Conservation (phyloP, 2,888 invertebrate genomes). For the Leptopilina syphax region DNA sequence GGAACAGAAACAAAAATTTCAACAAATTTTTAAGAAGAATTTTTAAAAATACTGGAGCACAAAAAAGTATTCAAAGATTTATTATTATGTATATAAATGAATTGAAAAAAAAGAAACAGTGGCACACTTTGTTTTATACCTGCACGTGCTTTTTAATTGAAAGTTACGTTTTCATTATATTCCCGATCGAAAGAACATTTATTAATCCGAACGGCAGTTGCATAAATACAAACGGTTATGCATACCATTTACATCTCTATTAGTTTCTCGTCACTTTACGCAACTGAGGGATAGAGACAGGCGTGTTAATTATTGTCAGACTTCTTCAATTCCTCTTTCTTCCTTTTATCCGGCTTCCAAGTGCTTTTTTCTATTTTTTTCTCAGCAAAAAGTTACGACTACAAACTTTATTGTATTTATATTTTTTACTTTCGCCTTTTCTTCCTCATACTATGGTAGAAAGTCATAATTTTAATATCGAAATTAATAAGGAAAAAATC, state of each 20-base stretch:
- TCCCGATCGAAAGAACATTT: constrained; percentile 35
- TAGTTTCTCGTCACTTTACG: constrained; percentile 42
- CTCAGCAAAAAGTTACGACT: neutral
- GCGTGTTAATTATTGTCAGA: constrained; percentile 1
- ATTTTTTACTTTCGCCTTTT: too few species aligned
- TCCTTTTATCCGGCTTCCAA: neutral
- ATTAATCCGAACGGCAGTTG: constrained; percentile 43
- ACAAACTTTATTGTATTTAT: too few species aligned
- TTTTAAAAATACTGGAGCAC: too few species aligned
- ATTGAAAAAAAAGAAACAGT: constrained; percentile 11
- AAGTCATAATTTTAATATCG: too few species aligned
- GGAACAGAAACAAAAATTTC: too few species aligned
- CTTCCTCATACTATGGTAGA: too few species aligned
- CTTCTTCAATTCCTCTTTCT: constrained; percentile 6
- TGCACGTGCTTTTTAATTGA: constrained; percentile 39
- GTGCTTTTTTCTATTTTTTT: neutral
- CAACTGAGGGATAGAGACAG: constrained; percentile 24
- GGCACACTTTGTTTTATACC: constrained; percentile 14
- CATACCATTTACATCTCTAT: constrained; percentile 45
- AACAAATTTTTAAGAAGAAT: too few species aligned
- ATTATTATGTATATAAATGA: too few species aligned
- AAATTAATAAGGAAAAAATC: too few species aligned
- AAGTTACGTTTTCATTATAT: constrained; percentile 37
- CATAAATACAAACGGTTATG: constrained; percentile 40
- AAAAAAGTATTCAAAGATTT: too few species aligned